Evolutionary conservation across 2,888 invertebrate genomes (phyloP).

Genomic region (Neuroscelio doddi): DNA sequence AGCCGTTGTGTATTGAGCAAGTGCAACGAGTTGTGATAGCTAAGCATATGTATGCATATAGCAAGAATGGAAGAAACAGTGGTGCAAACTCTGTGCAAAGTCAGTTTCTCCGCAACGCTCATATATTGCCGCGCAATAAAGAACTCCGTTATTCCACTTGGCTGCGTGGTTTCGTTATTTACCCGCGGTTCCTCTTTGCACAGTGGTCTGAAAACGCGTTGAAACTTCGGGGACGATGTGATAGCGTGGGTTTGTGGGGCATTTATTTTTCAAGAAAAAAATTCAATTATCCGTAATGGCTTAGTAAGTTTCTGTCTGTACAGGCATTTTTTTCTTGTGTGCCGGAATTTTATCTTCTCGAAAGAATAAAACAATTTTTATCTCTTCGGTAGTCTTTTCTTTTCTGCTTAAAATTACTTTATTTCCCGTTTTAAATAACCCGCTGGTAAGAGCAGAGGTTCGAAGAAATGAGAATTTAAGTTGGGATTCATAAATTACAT

Average conservation of each 20-base stretch:
- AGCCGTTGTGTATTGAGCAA: constrained; percentile 17
- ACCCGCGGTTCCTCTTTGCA: constrained; percentile 42
- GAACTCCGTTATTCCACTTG: constrained; percentile 48
- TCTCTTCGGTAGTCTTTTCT: background rate
- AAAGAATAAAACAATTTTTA: background rate
- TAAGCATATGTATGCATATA: constrained; percentile 24
- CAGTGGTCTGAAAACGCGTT: constrained; percentile 33
- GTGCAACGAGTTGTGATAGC: constrained; percentile 22
- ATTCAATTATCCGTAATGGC: constrained; percentile 27
- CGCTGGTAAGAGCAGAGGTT: too few species aligned
- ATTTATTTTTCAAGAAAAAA: constrained; percentile 30
- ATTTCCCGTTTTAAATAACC: background rate
- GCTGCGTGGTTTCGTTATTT: constrained; percentile 45
- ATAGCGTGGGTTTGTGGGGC: constrained; percentile 7
- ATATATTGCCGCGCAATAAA: constrained; percentile 49
- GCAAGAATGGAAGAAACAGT: constrained; percentile 28
- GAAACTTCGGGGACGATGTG: constrained; percentile 33
- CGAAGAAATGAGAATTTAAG: too few species aligned
- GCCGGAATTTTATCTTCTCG: background rate
- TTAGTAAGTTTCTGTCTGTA: constrained; percentile 5
- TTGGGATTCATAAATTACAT: too few species aligned
- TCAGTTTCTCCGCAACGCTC: constrained; percentile 44
- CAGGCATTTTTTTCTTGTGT: too few species aligned
- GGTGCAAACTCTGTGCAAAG: constrained; percentile 42
- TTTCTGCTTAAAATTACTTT: background rate